A percentile compares a stretch with the other conserved stretches of the same genome.
Conservation (phyloP, 1,140 invertebrate genomes). For the Psix sp. region DNA sequence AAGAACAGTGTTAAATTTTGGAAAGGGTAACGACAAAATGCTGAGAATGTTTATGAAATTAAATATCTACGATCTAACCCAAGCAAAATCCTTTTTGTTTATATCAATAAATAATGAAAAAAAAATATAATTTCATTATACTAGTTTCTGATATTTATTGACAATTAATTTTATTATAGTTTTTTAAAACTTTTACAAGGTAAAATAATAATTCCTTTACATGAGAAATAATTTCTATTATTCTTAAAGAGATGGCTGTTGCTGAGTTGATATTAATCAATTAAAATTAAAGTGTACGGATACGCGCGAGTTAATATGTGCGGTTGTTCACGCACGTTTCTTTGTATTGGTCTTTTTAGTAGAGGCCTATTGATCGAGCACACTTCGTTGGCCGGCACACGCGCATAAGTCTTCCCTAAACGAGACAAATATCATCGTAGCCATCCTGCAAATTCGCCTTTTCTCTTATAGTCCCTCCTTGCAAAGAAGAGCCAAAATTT, state of each 20-base stretch:
- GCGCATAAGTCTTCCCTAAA: slow-evolving; percentile 76
- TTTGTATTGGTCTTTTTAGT: slow-evolving; percentile 72
- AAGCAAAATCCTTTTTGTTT: no score
- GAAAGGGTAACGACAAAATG: slow-evolving; percentile 39
- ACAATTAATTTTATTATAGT: no score
- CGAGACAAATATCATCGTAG: slow-evolving; percentile 76
- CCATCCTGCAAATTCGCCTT: slow-evolving; percentile 71
- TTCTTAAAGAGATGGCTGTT: not conserved
- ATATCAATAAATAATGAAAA: no score
- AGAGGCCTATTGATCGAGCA: slow-evolving; percentile 76
- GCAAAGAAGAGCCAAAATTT: slow-evolving; percentile 49
- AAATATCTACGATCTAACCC: not conserved
- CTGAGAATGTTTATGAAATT: not conserved
- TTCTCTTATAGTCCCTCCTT: slow-evolving; percentile 51
- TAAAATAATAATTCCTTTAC: no score
- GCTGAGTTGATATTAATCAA: slow-evolving; percentile 10
- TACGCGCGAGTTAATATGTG: slow-evolving; percentile 21
- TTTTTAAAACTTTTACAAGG: no score
- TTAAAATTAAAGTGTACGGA: slow-evolving; percentile 24
- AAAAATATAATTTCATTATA: no score
- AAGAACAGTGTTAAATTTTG: slow-evolving; percentile 52
- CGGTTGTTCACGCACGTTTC: slow-evolving; percentile 42
- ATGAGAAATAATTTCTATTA: no score
- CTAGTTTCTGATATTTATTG: no score
- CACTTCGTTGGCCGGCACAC: slow-evolving; percentile 74